Conservation (phyloP, 2,113 vertebrate genomes). For the Gobius niger region DNA sequence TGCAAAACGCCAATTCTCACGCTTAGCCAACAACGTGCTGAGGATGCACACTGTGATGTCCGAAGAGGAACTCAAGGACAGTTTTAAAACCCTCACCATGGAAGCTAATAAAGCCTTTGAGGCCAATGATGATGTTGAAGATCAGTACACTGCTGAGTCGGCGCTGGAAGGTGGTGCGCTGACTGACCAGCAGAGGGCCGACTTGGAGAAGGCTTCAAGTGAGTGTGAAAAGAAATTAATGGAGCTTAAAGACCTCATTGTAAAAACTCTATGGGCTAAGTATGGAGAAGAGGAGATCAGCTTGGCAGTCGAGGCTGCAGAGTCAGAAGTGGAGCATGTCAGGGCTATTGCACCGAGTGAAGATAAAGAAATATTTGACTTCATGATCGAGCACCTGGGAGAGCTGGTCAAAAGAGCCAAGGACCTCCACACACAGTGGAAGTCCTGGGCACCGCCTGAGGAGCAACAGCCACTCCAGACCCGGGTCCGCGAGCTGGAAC, state of each 20-base stretch:
- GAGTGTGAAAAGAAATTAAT: neutral
- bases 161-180: neutral
- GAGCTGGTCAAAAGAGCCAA: neutral
- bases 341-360: neutral
- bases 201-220: neutral
- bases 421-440: neutral
- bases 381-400: neutral
- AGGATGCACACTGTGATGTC: slow-evolving; percentile 5
- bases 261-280: neutral
- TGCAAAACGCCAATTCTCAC: neutral
- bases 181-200: neutral
- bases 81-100: neutral
- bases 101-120: neutral
- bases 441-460: neutral
- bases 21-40: neutral
- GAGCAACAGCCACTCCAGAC: neutral
- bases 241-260: neutral
- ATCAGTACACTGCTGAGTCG: neutral
- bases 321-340: neutral
- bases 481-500: neutral
- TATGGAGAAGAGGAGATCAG: neutral
- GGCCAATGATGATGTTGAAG: slow-evolving; percentile 1
- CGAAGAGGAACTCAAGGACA: slow-evolving; percentile 5
- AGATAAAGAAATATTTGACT: slow-evolving; percentile 1
- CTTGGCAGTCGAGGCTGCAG: neutral